These are phyloP conservation scores for Phyllotreta cruciferae DNA, from an alignment of 2,888 invertebrate genomes.

Conservation along the genomic window DNA sequence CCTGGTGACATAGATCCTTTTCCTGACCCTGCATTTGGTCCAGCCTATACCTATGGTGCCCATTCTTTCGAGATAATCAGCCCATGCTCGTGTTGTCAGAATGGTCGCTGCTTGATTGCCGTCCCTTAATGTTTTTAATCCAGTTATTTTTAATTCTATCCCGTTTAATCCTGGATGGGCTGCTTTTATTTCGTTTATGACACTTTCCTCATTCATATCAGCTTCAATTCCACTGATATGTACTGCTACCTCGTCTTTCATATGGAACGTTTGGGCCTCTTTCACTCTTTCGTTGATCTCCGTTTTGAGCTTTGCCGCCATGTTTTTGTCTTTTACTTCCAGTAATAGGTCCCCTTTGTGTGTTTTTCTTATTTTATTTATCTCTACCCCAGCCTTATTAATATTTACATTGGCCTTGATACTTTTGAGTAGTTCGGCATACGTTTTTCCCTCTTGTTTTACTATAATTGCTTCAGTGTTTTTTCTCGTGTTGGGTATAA, in stretches of 20 bases:
- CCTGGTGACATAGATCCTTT: background rate
- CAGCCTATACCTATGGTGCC: background rate
- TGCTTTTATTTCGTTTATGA: too few species aligned
- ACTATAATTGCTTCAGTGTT: background rate
- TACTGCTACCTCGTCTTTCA: too few species aligned
- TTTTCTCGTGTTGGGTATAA: background rate
- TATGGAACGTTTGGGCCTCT: too few species aligned
- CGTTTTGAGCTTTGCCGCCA: constrained; percentile 8
- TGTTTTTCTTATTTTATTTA: constrained; percentile 21
- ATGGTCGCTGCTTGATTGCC: too few species aligned
- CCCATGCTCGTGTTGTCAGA: too few species aligned
- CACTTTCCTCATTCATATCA: too few species aligned
- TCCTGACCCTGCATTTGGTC: background rate
- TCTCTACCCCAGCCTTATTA: background rate
- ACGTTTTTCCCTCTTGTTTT: constrained; percentile 13
- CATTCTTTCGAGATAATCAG: background rate
- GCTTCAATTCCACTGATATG: too few species aligned
- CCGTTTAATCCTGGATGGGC: too few species aligned
- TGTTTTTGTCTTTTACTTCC: constrained; percentile 6
- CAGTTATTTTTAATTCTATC: too few species aligned
- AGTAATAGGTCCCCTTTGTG: constrained; percentile 15
- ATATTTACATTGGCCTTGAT: constrained; percentile 17
- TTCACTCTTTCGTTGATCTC: background rate
- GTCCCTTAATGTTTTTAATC: too few species aligned
- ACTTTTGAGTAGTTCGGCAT: constrained; percentile 22